Evolutionary conservation across 2,797 vertebrate genomes (phyloP), one percentile per base, ranked within the genome.

Genomic region (Macrochelys suwanniensis): DNA sequence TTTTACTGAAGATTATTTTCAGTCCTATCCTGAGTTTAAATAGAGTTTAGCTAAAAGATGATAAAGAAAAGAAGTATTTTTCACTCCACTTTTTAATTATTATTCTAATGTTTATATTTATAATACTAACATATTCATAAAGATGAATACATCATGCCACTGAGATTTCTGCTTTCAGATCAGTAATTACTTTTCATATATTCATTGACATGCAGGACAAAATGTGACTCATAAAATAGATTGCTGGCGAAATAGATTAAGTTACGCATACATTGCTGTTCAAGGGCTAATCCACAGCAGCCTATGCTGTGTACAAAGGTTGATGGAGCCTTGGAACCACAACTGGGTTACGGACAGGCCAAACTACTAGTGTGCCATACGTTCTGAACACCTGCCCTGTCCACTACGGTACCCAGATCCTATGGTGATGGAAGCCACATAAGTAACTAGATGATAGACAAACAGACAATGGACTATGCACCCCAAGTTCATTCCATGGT

Each of bases 1-100:
- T 79, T 74, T 90, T 37, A 6, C 4, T 71, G 47, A 37, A 89
- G 89, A 80, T 94, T 95, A 78, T 94, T 95, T 92, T 91, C 79
- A 80, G 42, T 83, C 25, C 1, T 65, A 57, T 47, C 26, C 82
- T 10, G 53, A 88, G 19, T 82, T 92, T 59, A 86, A 89, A 61
- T 23, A 82, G n/a, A 54, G 11, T 47, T 88, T 2, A 82, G 59
- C 47, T 45, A 49, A 80, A 91, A 82, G 11, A 85, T 74, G 28
- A 45, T 4, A 42, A 91, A 80, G 65, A 37, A 77, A n/a, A n/a
- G 77, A 87, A 93, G 80, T 91, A 85, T 17, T 37, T 6, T 80
- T 85, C 61, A 68, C 28, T 81, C 81, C 93, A 13, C 26, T 76
- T 37, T 7, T 79, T 51, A 54, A 54, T 84, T 90, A 81, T 57